A percentile compares a stretch with the other conserved stretches of the same genome.
Conservation (phyloP, 2,113 vertebrate genomes). For the Catagonus wagneri region DNA sequence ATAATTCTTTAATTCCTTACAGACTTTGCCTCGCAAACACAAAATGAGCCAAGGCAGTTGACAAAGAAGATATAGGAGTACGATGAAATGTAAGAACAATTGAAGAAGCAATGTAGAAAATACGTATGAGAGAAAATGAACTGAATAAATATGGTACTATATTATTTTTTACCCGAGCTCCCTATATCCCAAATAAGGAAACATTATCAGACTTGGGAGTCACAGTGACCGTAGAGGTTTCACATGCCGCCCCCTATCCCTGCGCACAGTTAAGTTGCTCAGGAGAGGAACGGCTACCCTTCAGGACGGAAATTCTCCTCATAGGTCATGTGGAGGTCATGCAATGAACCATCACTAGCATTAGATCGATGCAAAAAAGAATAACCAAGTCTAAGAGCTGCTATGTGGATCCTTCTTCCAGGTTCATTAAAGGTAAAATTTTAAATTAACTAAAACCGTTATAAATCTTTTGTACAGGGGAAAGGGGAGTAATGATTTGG, state of each 20-base stretch:
- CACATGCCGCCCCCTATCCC: rapidly evolving
- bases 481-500: neutral
- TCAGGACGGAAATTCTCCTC: neutral
- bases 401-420: neutral
- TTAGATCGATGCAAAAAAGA: neutral
- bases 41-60: neutral
- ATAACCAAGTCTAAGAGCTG: too few species aligned
- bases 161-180: neutral
- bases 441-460: neutral
- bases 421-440: neutral
- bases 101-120: neutral
- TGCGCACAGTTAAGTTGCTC: neutral
- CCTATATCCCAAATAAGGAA: neutral
- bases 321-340: too few species aligned
- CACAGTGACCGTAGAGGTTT: rapidly evolving
- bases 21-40: neutral
- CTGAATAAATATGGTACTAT: neutral
- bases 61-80: neutral
- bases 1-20: too few species aligned
- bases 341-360: too few species aligned
- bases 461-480: neutral
- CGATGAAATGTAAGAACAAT: neutral
- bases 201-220: neutral
- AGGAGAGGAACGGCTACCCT: too few species aligned
- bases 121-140: neutral